Evolutionary conservation across 2,888 invertebrate species (phyloP), one percentile per base, ranked within the genome.

Genomic region (Eudemis profundana): DNA sequence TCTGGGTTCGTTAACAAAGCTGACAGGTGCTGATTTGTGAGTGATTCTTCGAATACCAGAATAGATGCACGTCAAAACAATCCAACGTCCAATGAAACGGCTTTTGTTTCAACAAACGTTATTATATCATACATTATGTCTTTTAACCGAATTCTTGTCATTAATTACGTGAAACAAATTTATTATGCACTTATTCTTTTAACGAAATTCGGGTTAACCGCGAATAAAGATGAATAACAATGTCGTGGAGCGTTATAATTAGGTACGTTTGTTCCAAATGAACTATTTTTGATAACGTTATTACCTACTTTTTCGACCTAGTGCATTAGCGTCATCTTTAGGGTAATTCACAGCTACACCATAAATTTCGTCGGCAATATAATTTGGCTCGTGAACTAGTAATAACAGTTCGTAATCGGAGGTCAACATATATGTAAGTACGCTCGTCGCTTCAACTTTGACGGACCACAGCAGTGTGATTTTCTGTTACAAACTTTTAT

Each of bases 21-120:
- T 89, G 89, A 85, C 89, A 87, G 87, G 85, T 85, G 90, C 80
- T 87, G 89, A 90, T 88, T 87, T 86, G 85, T 87, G 77, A 77
- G 76, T 79, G 79, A 87, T 87, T 82, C 81, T 70, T 63, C 63
- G 82, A 81, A 88, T 89, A 83, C 86, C 84, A 79, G 81, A 85
- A 82, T 84, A 84, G 82, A 78, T 78, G 69, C 68, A 77, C 82
- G 88, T 89, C 89, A 87, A 86, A 88, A 90, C 86, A 89, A 78
- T 78, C 74, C 73, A 82, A 79, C 79, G 82, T 71, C 74, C n/a
- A n/a, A 75, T 81, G 73, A 78, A 79, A 84, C 78, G 72, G 70
- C 79, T 78, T 84, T 86, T 83, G 80, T 85, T 83, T 77, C 77
- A 60, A 60, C 14, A 40, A 38, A 36, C 33, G 70, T 56, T 69